Evolutionary conservation across 1,140 invertebrate genomes (phyloP).

Genomic region (Orius laevigatus): DNA sequence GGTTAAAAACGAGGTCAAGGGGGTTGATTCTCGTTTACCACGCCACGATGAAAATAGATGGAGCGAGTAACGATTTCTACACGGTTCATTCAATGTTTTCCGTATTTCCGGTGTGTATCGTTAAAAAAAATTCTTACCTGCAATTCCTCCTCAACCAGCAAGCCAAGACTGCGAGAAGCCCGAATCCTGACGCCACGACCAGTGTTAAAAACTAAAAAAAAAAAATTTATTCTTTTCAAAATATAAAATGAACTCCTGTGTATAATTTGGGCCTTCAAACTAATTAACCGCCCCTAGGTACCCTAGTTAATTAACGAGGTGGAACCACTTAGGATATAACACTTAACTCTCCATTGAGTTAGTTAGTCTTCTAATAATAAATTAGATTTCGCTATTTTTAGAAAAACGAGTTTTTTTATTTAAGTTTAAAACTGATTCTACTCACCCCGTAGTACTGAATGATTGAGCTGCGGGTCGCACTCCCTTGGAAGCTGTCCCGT

Average conservation of each 20-base stretch:
- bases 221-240: constrained; percentile 4
- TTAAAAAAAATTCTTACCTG: constrained; percentile 15
- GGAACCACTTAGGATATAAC: neutral
- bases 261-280: neutral
- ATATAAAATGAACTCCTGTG: neutral
- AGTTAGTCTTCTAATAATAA: neutral
- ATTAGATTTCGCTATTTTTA: no score
- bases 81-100: no score
- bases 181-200: constrained; percentile 21
- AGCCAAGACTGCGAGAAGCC: constrained; percentile 21
- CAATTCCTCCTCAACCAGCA: constrained; percentile 22
- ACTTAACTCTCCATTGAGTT: no score
- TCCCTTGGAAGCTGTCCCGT: constrained; percentile 11
- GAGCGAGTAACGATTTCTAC: no score
- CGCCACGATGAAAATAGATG: no score
- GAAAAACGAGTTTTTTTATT: no score
- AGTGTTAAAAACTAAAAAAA: constrained; percentile 19
- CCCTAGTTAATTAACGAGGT: neutral
- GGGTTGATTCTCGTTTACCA: no score
- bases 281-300: no score
- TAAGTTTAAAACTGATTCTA: neutral
- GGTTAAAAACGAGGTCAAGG: no score
- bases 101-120: no score
- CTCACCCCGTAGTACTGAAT: constrained; percentile 14
- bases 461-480: constrained; percentile 8